A percentile compares a stretch with the other conserved stretches of the same genome.
These are phyloP conservation scores for Clarias laeviceps DNA, from an alignment of 2,797 vertebrate species.

Conservation along the genomic window DNA sequence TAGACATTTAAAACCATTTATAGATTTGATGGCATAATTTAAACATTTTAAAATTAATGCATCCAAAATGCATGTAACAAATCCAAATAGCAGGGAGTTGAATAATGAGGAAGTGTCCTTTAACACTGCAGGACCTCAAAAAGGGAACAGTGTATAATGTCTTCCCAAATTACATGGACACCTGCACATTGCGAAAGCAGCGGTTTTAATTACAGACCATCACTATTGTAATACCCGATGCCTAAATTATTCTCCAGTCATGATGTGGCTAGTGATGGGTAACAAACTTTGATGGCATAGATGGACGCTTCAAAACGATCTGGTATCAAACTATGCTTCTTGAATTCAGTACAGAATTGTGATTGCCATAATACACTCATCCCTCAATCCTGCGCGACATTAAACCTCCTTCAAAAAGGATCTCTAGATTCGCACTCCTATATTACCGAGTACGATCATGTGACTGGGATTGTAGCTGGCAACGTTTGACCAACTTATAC, in stretches of 20 bases:
- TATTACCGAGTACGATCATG: too few species aligned
- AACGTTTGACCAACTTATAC: too few species aligned
- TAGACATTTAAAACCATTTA: background rate
- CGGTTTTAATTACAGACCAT: background rate
- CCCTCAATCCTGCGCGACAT: too few species aligned
- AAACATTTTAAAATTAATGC: background rate
- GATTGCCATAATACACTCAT: too few species aligned
- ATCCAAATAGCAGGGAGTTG: background rate
- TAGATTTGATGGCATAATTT: background rate
- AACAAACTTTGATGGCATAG: too few species aligned
- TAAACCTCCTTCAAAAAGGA: too few species aligned
- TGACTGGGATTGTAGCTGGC: too few species aligned
- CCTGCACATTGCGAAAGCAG: background rate
- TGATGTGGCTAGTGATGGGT: background rate
- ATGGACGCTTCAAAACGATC: too few species aligned
- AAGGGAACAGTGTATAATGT: conserved; percentile 1
- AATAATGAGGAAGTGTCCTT: conserved; percentile 6
- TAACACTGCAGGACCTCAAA: background rate
- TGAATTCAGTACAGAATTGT: too few species aligned
- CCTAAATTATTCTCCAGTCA: background rate
- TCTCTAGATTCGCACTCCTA: too few species aligned
- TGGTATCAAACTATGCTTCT: too few species aligned
- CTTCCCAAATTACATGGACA: conserved; percentile 9
- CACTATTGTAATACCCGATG: background rate
- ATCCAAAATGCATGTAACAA: background rate